Percentiles rank a stretch among this genome's conserved stretches.
Conservation (phyloP, 1,140 invertebrate species). For the Zophobas atratus region DNA sequence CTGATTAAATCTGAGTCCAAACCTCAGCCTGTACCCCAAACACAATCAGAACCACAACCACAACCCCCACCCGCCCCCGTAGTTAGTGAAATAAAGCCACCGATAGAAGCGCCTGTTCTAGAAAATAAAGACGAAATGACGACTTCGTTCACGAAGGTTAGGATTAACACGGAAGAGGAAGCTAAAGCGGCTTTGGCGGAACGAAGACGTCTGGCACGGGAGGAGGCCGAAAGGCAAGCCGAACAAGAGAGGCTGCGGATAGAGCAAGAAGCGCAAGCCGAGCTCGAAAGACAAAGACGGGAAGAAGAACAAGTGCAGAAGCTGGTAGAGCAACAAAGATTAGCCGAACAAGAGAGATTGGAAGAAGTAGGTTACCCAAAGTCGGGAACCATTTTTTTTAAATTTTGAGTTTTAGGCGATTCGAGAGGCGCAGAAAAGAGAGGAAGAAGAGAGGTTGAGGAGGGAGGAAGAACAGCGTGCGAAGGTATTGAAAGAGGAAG, state of each 20-base stretch:
- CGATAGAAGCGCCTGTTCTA: conserved; percentile 24
- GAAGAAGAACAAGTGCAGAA: conserved; percentile 87
- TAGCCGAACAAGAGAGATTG: conserved; percentile 82
- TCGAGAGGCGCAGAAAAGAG: conserved; percentile 75
- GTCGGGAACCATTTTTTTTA: conserved; percentile 3
- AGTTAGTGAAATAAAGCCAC: conserved; percentile 18
- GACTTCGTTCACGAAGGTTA: conserved; percentile 79
- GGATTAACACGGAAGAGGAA: conserved; percentile 90
- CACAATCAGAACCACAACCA: conserved; percentile 1
- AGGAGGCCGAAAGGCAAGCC: conserved; percentile 89
- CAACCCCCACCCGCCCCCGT: not conserved
- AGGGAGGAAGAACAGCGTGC: conserved; percentile 79
- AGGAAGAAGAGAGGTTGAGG: conserved; percentile 76
- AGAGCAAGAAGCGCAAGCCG: conserved; percentile 81
- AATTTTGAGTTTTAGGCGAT: conserved; percentile 60
- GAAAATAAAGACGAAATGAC: conserved; percentile 63
- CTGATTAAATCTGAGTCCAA: conserved; percentile 23
- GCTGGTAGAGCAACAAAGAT: conserved; percentile 83
- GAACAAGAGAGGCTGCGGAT: conserved; percentile 84
- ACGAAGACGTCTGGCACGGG: conserved; percentile 84
- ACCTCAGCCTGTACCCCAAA: not conserved
- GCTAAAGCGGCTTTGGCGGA: conserved; percentile 92
- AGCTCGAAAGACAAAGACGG: conserved; percentile 81
- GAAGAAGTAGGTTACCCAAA: conserved; percentile 69
- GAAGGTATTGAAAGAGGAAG: conserved; percentile 83